A percentile compares a stretch with the other conserved stretches of the same genome.
Evolutionary conservation across 1,140 invertebrate genomes (phyloP).

Genomic region (Aphaenogaster ashmeadi): DNA sequence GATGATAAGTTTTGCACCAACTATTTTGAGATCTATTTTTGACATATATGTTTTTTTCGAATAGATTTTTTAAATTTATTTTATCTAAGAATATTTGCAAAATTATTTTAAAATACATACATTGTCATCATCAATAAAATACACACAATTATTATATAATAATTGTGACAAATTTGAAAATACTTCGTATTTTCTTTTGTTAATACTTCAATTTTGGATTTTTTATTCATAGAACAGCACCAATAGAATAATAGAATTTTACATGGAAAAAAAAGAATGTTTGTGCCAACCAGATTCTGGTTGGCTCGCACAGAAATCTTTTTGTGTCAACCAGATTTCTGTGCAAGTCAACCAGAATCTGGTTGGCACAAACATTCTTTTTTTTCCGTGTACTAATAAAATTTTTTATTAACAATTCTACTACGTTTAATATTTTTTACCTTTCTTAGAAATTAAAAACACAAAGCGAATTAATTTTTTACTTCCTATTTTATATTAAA

Average conservation of each 20-base stretch:
- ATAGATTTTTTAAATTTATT: not conserved
- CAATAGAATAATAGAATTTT: not conserved
- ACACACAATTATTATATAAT: not conserved
- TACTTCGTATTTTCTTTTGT: not conserved
- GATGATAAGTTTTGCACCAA: not conserved
- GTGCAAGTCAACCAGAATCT: too few species aligned
- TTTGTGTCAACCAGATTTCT: too few species aligned
- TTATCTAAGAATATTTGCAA: not conserved
- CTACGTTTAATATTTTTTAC: not conserved
- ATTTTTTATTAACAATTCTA: not conserved
- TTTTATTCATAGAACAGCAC: not conserved
- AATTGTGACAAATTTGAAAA: not conserved
- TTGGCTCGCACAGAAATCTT: too few species aligned
- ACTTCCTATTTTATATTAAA: not conserved
- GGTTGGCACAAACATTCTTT: too few species aligned
- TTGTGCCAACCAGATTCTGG: too few species aligned
- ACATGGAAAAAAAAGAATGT: too few species aligned
- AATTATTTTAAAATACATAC: not conserved
- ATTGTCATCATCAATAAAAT: not conserved
- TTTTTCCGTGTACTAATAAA: too few species aligned
- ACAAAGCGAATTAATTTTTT: not conserved
- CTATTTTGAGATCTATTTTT: not conserved
- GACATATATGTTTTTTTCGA: not conserved
- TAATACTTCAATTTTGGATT: not conserved
- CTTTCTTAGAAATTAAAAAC: not conserved